Evolutionary conservation across 2,797 vertebrate species (phyloP).

Genomic region (Numenius phaeopus): DNA sequence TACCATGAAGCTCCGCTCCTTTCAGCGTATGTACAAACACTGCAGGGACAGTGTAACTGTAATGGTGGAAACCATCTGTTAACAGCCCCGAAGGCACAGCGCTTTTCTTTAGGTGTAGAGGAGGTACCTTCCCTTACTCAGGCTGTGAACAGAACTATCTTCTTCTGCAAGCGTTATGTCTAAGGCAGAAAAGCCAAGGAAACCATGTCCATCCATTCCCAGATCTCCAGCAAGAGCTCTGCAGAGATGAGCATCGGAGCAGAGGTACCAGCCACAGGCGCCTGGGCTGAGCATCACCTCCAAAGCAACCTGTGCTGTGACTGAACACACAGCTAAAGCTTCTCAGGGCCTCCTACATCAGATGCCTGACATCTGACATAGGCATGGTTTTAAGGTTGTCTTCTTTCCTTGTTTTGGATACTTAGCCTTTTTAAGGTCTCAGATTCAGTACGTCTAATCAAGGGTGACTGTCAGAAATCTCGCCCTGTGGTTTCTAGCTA

Average conservation of each 20-base stretch:
- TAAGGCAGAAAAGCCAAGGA: background rate
- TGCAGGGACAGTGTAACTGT: background rate
- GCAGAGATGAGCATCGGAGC: background rate
- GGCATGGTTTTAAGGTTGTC: background rate
- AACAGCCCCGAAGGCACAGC: background rate
- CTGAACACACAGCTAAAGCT: background rate
- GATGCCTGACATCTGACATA: background rate
- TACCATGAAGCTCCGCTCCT: background rate
- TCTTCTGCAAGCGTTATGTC: background rate
- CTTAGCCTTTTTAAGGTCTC: background rate
- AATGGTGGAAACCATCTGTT: background rate
- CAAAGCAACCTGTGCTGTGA: background rate
- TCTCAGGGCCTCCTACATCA: background rate
- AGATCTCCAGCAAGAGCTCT: background rate
- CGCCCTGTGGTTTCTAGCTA: background rate
- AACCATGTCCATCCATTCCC: background rate
- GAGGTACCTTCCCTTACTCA: background rate
- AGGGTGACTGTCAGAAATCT: background rate
- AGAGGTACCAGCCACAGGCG: accelerated
- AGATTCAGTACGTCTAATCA: background rate
- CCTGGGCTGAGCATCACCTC: background rate
- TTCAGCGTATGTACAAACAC: background rate
- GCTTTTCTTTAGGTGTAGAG: background rate
- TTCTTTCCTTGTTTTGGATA: background rate
- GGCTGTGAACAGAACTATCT: background rate